Evolutionary conservation across 2,888 invertebrate genomes (phyloP).

Genomic region (Thalpophila matura): DNA sequence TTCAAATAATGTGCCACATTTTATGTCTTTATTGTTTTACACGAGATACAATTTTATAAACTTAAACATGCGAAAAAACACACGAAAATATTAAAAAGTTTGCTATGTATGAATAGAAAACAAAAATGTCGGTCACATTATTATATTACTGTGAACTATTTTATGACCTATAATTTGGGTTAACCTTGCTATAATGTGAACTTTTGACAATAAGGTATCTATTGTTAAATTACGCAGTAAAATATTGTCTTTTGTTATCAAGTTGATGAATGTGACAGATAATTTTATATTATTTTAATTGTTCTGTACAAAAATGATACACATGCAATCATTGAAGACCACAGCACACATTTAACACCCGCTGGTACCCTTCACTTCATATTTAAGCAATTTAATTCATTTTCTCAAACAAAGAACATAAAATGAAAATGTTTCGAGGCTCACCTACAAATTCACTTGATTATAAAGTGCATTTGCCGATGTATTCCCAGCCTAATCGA

Average conservation of each 20-base stretch:
- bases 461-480: background rate
- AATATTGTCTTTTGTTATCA: constrained; percentile 3
- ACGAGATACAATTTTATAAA: too few species aligned
- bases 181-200: constrained; percentile 19
- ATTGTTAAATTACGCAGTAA: background rate
- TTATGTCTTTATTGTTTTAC: too few species aligned
- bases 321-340: too few species aligned
- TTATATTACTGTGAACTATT: background rate
- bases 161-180: constrained; percentile 11
- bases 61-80: background rate
- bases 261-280: background rate
- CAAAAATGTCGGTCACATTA: constrained; percentile 1
- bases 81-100: background rate
- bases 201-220: background rate
- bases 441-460: too few species aligned
- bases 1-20: too few species aligned
- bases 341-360: too few species aligned
- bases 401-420: too few species aligned
- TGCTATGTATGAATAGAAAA: constrained; percentile 24
- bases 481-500: constrained; percentile 13
- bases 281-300: background rate
- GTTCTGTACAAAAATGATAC: too few species aligned
- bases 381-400: too few species aligned
- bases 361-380: too few species aligned
- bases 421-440: too few species aligned